phyloP scores from a whole-genome alignment of 2,888 invertebrate genomes.

The Troilus luridus region DNA sequence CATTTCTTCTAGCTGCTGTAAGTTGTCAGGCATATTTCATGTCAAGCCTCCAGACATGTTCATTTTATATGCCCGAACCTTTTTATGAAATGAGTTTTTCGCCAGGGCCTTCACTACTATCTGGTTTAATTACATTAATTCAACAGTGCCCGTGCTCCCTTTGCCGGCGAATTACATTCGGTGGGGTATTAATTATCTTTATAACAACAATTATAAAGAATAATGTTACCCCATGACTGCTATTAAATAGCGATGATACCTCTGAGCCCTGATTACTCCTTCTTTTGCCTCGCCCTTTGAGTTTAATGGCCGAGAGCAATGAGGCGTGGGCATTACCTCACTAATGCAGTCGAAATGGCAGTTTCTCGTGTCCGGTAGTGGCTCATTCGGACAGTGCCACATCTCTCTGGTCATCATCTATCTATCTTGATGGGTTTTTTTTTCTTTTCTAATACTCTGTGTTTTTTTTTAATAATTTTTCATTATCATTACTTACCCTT shows the following conservation, averaged over 20 bases:
- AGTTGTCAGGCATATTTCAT: no score
- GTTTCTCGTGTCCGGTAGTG: neutral
- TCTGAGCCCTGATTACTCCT: neutral
- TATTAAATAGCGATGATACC: neutral
- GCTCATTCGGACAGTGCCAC: slow-evolving; percentile 37
- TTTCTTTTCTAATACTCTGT: neutral
- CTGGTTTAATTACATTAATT: neutral
- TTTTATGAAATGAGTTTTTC: no score
- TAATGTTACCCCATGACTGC: neutral
- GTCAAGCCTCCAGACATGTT: no score
- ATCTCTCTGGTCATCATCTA: neutral
- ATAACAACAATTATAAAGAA: neutral
- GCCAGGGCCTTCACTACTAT: no score
- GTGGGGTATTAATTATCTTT: neutral
- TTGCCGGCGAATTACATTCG: neutral
- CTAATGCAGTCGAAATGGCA: slow-evolving; percentile 43
- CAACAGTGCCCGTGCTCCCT: neutral
- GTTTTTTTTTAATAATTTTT: neutral
- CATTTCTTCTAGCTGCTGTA: no score
- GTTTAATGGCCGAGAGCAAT: neutral
- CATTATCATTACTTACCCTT: no score
- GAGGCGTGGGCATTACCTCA: slow-evolving; percentile 15
- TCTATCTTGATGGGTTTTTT: neutral
- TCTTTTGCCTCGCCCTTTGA: neutral
- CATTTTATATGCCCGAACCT: no score